phyloP scores from a whole-genome alignment of 2,888 invertebrate species.

The Xanthia togata region DNA sequence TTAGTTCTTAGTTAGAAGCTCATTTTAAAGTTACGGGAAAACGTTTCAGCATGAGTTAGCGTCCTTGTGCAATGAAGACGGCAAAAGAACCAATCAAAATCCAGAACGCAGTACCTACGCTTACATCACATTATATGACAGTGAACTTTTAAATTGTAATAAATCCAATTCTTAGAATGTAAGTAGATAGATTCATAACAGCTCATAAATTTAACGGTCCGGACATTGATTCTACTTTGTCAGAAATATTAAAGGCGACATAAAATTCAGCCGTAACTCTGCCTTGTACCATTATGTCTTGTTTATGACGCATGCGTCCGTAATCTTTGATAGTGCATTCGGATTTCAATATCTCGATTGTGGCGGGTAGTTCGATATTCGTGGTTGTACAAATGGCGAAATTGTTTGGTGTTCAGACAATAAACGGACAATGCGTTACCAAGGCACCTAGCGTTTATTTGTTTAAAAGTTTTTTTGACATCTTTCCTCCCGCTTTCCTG shows the following conservation, averaged over 20 bases:
- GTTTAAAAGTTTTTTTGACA: not conserved
- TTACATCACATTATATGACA: no score
- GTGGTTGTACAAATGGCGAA: conserved; percentile 2
- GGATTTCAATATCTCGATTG: conserved; percentile 44
- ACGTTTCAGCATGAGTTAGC: not conserved
- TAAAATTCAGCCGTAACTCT: conserved; percentile 49
- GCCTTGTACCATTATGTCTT: conserved; percentile 37
- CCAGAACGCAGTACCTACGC: not conserved
- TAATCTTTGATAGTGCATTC: conserved; percentile 42
- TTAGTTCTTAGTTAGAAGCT: not conserved
- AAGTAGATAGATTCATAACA: conserved; percentile 25
- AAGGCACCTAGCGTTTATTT: not conserved
- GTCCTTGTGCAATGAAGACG: not conserved
- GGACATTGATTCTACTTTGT: conserved; percentile 53
- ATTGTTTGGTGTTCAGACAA: conserved; percentile 4
- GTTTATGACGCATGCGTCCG: conserved; percentile 54
- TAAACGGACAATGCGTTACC: not conserved
- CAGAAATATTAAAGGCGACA: conserved; percentile 30
- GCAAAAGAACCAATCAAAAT: not conserved
- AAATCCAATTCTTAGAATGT: conserved; percentile 16
- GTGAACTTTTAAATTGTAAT: conserved; percentile 12
- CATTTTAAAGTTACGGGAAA: not conserved
- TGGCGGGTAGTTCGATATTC: conserved; percentile 24
- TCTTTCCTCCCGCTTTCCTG: no score
- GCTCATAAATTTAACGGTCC: conserved; percentile 44